Evolutionary conservation across 1,140 invertebrate genomes (phyloP), one percentile per base, ranked within the genome.

Genomic region (Pissodes strobi): DNA sequence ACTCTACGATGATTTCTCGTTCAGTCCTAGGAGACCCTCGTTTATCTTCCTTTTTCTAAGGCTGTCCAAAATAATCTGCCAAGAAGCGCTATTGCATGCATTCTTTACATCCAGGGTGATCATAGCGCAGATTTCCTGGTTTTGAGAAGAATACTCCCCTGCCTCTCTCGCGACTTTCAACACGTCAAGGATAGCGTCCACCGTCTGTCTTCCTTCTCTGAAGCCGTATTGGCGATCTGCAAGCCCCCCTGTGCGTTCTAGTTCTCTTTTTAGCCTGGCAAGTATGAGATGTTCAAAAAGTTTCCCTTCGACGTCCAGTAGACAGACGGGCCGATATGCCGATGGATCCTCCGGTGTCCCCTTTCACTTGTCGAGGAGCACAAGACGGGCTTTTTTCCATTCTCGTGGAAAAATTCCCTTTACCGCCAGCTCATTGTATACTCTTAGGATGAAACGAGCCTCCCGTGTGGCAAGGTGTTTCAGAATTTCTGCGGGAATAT

Each of bases 401-500:
- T 22, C 41, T 10, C 25, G 18, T 10, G 66, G 66, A 27, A 60
- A 64, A 0, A 4, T 21, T 18, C 39, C 46, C 10, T 23, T 9
- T 19, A 4, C 6, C 1, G 39, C 17, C 1, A 34, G 22, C 1
- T 17, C 12, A 10, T 61, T 61, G 18, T 17, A 48, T 18, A 55
- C 18, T 13, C 27, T 2, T 34, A 55, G 43, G 6, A 59, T 5
- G 5, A 22, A 13, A 6, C 19, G 12, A 19, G 45, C 3, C 12
- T 13, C 12, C 3, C 9, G 1, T 4, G 6, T 18, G 2, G 41
- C 25, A 6, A 10, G 1, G 12, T n/a, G 8, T 45, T 59, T 66
- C 1, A 73, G 5, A 0, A 69, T 57, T 30, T 71, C 68, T n/a
- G 34, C 18, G 13, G 68, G 62, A 9, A 74, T 55, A 0, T 66